Evolutionary conservation across 2,888 invertebrate genomes (phyloP), one percentile per base, ranked within the genome.

Genomic region (Junonia oenone): DNA sequence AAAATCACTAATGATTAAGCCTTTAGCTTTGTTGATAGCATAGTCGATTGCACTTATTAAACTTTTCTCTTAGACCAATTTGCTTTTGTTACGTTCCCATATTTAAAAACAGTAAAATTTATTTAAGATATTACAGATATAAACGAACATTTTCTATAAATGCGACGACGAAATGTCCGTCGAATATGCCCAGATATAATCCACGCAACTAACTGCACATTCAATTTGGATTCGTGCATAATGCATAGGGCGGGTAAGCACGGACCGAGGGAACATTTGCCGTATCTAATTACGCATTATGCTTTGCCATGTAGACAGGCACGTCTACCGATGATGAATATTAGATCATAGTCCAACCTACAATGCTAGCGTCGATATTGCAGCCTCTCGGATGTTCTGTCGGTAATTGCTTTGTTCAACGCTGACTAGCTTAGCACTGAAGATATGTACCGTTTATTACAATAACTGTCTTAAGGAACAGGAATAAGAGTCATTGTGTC

Each of bases 241-340:
- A 86, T 86, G 86, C 83, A 86, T 86, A 76, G 68, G 65, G 72
- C 71, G 73, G 70, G 71, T 73, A 67, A 71, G 71, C 70, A 69
- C 68, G 72, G 71, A 75, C 73, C 78, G 75, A 70, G 75, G 67
- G 78, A 81, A 81, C 84, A 83, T 84, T 83, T 79, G 82, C 81
- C 78, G 85, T 81, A 86, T 88, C 85, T 89, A 86, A 88, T 89
- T 85, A 87, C 83, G 83, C 81, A 87, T 88, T 83, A 86, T 81
- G 83, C 85, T 81, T 81, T 80, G 78, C 82, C 76, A 79, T 82
- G 82, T 81, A 85, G 81, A 79, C 81, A 70, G 77, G 73, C 78
- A 72, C 73, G 82, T 75, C 83, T 79, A 78, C 75, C 78, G 75
- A 75, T 81, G 81, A 85, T 87, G 87, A 85, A 87, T 88, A 86